Percentiles rank a stretch among this genome's conserved stretches.
phyloP scores from a whole-genome alignment of 2,113 vertebrate species.

The Callorhinus ursinus region DNA sequence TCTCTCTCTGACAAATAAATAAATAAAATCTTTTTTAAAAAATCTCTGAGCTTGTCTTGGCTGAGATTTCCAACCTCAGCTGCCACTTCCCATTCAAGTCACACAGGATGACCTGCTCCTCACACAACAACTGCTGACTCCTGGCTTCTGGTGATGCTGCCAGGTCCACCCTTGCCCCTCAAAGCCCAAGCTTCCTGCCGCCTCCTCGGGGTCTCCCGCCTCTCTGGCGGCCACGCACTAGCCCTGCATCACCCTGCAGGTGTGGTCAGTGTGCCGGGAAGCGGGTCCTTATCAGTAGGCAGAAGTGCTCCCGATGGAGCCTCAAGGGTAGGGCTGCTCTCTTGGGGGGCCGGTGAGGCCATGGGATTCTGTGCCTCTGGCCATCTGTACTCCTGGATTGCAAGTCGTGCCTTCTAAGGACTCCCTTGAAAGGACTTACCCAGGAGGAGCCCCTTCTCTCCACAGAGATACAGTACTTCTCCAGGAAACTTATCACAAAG shows the following conservation, averaged over 20 bases:
- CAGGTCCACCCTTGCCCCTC: neutral
- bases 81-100: neutral
- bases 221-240: neutral
- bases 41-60: neutral
- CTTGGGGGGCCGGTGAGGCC: neutral
- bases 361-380: neutral
- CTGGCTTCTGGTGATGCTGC: accelerated
- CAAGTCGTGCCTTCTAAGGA: neutral
- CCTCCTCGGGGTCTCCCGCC: accelerated
- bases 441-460: neutral
- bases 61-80: neutral
- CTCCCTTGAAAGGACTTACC: neutral
- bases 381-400: neutral
- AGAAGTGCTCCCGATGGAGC: neutral
- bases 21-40: neutral
- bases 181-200: neutral
- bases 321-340: neutral
- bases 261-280: accelerated
- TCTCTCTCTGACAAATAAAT: neutral
- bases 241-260: neutral
- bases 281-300: neutral
- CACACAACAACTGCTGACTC: neutral
- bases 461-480: neutral
- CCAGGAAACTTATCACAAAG: neutral
- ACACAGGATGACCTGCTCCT: neutral